These are phyloP conservation scores for Panagrolaimus sp. DNA, from an alignment of 1,140 invertebrate genomes.

Conservation along the genomic window DNA sequence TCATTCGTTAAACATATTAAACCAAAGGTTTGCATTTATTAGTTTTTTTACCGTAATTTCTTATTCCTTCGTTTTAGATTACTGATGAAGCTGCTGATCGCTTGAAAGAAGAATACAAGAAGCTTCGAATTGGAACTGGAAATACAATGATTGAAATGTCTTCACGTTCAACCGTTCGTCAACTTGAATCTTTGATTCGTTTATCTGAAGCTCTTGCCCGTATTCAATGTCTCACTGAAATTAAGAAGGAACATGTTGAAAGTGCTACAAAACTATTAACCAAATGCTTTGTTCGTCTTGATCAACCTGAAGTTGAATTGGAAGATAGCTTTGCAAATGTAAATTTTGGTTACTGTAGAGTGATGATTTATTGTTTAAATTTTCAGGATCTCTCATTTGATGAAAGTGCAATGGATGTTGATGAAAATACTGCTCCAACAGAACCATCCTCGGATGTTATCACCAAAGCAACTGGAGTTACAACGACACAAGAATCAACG, in stretches of 20 bases:
- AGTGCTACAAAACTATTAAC: constrained; percentile 90
- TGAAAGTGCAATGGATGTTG: constrained; percentile 16
- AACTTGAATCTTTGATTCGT: constrained; percentile 92
- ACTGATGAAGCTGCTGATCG: constrained; percentile 73
- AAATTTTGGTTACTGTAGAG: too few relatives aligned
- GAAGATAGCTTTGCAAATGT: constrained; percentile 67
- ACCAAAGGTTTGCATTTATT: constrained; percentile 69
- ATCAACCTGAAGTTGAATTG: constrained; percentile 91
- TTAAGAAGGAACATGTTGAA: constrained; percentile 73
- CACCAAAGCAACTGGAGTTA: constrained; percentile 27
- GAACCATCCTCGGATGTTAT: constrained; percentile 21
- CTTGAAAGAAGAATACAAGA: constrained; percentile 82
- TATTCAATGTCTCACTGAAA: constrained; percentile 75
- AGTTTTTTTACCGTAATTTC: constrained; percentile 46
- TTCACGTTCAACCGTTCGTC: constrained; percentile 96
- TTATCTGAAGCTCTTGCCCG: constrained; percentile 91
- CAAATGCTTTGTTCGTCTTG: constrained; percentile 94
- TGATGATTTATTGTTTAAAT: too few relatives aligned
- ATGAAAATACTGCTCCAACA: constrained; percentile 18
- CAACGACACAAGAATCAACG: constrained; percentile 60
- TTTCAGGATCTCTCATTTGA: not conserved
- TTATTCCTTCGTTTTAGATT: constrained; percentile 59
- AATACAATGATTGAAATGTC: constrained; percentile 64
- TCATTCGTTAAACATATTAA: constrained; percentile 93
- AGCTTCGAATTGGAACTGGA: constrained; percentile 68